phyloP scores from a whole-genome alignment of 2,888 invertebrate species.

The Hypolimnas misippus region DNA sequence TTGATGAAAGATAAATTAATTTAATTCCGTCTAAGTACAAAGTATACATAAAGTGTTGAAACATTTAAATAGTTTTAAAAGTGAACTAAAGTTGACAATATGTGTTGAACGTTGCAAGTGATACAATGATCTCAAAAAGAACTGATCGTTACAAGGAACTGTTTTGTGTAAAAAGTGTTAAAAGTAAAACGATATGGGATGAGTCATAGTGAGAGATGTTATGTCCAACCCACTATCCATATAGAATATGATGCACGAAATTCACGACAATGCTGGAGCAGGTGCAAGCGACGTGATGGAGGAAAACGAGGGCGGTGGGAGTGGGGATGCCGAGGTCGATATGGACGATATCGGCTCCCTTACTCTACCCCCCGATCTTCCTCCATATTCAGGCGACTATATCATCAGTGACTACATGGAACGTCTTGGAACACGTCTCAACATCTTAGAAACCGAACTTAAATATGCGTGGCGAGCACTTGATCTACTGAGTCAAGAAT shows the following conservation, averaged over 20 bases:
- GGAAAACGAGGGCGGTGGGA: conserved; percentile 82
- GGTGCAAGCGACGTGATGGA: conserved; percentile 80
- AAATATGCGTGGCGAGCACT: conserved; percentile 97
- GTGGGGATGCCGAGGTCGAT: conserved; percentile 81
- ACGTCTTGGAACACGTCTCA: conserved; percentile 92
- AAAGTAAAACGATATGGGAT: conserved; percentile 82
- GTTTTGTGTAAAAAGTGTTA: conserved; percentile 71
- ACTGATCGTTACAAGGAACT: conserved; percentile 56
- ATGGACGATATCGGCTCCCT: conserved; percentile 83
- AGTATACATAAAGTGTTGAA: conserved; percentile 69
- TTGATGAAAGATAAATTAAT: conserved; percentile 69
- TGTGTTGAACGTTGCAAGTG: conserved; percentile 60
- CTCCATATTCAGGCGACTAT: conserved; percentile 86
- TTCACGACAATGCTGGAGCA: conserved; percentile 80
- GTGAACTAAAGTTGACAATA: conserved; percentile 59
- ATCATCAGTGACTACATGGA: conserved; percentile 96
- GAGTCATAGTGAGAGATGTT: conserved; percentile 82
- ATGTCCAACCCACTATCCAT: conserved; percentile 71
- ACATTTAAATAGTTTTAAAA: conserved; percentile 51
- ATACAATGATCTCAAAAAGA: conserved; percentile 69
- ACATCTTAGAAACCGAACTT: conserved; percentile 94
- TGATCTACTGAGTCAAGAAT: conserved; percentile 95
- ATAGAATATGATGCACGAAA: conserved; percentile 83
- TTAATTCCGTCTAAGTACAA: conserved; percentile 78
- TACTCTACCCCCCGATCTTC: conserved; percentile 78